Evolutionary conservation across 2,113 vertebrate genomes (phyloP).

Genomic region (Hoplias malabaricus): DNA sequence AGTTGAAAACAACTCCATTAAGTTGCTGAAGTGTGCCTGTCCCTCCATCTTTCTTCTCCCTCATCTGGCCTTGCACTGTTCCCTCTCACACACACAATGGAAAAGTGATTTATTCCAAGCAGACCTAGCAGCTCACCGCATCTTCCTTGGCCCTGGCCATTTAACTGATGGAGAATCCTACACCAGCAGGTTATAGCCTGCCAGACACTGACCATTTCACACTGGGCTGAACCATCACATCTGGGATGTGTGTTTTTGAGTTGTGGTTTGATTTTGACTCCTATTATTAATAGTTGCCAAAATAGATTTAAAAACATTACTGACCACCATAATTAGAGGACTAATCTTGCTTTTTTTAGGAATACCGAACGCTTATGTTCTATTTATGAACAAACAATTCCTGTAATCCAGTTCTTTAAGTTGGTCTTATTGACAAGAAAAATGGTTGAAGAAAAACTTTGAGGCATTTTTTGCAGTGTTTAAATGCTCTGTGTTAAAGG

Average conservation of each 20-base stretch:
- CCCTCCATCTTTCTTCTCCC: constrained; percentile 55
- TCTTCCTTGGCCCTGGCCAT: constrained; percentile 36
- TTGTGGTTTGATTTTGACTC: background rate
- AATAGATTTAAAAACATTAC: background rate
- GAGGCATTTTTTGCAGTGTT: too few species aligned
- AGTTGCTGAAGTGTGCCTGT: constrained; percentile 40
- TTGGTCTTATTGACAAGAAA: too few species aligned
- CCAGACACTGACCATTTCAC: constrained; percentile 31
- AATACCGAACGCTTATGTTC: too few species aligned
- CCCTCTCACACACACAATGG: constrained; percentile 50
- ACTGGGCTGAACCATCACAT: background rate
- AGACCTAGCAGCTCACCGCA: constrained; percentile 12
- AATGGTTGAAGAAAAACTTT: too few species aligned
- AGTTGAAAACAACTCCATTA: constrained; percentile 57
- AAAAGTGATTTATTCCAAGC: constrained; percentile 56
- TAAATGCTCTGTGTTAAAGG: too few species aligned
- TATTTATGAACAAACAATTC: too few species aligned
- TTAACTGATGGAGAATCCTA: constrained; percentile 50
- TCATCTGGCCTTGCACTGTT: constrained; percentile 52
- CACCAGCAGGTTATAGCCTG: background rate
- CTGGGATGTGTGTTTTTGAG: background rate
- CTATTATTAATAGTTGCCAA: background rate
- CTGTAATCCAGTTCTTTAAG: too few species aligned
- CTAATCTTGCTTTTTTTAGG: too few species aligned
- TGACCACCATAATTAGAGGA: too few species aligned